Evolutionary conservation across 2,797 vertebrate genomes (phyloP), one percentile per base, ranked within the genome.

Genomic region (Helicolenus hilgendorfi): DNA sequence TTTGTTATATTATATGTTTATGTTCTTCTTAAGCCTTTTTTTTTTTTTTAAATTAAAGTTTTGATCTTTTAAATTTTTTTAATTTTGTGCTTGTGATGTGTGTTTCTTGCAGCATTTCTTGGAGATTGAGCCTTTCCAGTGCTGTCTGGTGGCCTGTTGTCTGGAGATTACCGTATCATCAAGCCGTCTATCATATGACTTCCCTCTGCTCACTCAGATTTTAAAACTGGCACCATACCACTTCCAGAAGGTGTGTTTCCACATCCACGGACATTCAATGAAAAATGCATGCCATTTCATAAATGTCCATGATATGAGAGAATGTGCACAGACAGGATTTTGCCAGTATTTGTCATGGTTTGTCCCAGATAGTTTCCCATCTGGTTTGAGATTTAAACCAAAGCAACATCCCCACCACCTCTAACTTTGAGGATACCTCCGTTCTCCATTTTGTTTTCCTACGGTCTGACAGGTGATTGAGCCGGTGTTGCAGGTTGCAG

Each of bases 91-190:
- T 15, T 7, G n/a, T 63, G 11, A 1, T 69, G 1, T 80, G 11
- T 76, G 55, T 79, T 56, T 63, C 20, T 62, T 2, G 1, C 94
- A 99, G 98, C 93, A 85, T 63, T 81, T 98, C 84, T 90, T 99
- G 92, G 97, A 98, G 63, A 96, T 97, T 55, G 97, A 98, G 5
- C 94, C 98, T 35, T 97, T 98, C 89, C 98, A 99, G 24, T 89
- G 96, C 35, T 98, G 97, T 4, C 96, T 99, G 69, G 94, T 99
- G 87, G 97, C 97, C 0, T 98, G 98, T 65, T 98, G 98, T 87
- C 97, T 99, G 75, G 98, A 98, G 94, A 98, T 99, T 0, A 84
- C 97, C 45, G 95, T 94, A 73, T 98, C 96, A 72, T 97, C 97
- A 0, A 98, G 98, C 26, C 94, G 92, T n/a, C 96, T 98, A 2